Evolutionary conservation across 2,888 invertebrate species (phyloP).

Genomic region (Diarsia rubi): DNA sequence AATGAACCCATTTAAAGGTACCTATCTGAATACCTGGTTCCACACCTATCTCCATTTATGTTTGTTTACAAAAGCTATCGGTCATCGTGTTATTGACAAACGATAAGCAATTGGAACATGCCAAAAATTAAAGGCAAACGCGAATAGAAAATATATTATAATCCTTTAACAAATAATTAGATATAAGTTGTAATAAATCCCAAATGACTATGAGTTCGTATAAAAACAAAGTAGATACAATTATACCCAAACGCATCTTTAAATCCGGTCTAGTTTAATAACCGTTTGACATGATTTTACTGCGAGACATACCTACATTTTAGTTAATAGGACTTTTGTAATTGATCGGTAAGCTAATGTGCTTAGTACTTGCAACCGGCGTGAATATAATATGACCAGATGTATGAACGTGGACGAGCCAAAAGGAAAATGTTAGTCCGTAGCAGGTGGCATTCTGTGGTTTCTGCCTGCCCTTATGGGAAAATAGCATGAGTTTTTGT

Average conservation of each 20-base stretch:
- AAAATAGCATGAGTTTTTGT: neutral
- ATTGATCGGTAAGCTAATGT: neutral
- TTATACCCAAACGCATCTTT: neutral
- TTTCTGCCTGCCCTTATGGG: neutral
- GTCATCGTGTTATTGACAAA: slow-evolving; percentile 37
- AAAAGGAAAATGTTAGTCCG: neutral
- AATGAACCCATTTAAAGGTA: neutral
- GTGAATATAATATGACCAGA: neutral
- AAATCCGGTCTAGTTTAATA: neutral
- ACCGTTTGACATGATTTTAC: neutral
- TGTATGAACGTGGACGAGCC: neutral
- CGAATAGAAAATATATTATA: neutral
- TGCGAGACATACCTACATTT: neutral
- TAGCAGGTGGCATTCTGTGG: neutral
- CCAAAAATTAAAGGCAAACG: slow-evolving; percentile 24
- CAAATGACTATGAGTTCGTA: neutral
- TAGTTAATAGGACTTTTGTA: neutral
- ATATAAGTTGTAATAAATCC: neutral
- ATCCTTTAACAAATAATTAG: neutral
- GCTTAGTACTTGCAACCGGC: neutral
- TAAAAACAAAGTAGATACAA: neutral
- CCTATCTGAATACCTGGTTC: neutral
- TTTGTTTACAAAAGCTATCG: slow-evolving; percentile 34
- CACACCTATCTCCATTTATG: slow-evolving; percentile 9
- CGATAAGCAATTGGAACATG: slow-evolving; percentile 40